phyloP scores from a whole-genome alignment of 2,888 invertebrate genomes.

The Chalcosyrphus nemorum region DNA sequence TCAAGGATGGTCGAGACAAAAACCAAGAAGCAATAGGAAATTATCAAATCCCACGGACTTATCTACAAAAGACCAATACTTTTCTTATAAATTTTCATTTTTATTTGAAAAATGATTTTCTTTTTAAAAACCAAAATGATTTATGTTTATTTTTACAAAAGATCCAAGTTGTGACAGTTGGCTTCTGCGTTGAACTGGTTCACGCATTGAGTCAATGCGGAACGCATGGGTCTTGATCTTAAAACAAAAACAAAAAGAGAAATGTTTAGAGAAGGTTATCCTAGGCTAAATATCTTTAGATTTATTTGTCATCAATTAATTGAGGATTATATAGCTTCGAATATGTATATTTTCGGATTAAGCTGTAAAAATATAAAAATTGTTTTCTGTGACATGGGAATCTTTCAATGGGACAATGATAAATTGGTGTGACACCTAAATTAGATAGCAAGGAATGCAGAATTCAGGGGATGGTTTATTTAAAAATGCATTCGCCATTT shows the following conservation, averaged over 20 bases:
- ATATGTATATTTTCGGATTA: constrained; percentile 5
- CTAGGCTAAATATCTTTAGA: background rate
- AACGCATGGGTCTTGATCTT: constrained; percentile 13
- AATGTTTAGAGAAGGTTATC: background rate
- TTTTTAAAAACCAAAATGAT: constrained; percentile 1
- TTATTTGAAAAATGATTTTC: constrained; percentile 9
- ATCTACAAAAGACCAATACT: constrained; percentile 4
- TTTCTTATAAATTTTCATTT: constrained; percentile 1
- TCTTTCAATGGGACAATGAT: constrained; percentile 10
- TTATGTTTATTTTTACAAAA: constrained; percentile 32
- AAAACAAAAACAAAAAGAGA: background rate
- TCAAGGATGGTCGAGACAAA: background rate
- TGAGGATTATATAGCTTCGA: background rate
- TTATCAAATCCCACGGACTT: constrained; percentile 2
- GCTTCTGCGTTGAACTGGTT: background rate
- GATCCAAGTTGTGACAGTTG: constrained; percentile 18
- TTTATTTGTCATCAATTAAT: constrained; percentile 29
- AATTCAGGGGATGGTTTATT: background rate
- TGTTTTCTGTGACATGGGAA: background rate
- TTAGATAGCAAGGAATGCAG: background rate
- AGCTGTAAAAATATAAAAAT: constrained; percentile 10
- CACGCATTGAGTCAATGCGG: constrained; percentile 27
- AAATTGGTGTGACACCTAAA: background rate
- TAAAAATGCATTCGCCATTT: background rate
- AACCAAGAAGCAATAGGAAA: constrained; percentile 1